Conservation (phyloP, 2,797 vertebrate genomes). For the Pampus argenteus region DNA sequence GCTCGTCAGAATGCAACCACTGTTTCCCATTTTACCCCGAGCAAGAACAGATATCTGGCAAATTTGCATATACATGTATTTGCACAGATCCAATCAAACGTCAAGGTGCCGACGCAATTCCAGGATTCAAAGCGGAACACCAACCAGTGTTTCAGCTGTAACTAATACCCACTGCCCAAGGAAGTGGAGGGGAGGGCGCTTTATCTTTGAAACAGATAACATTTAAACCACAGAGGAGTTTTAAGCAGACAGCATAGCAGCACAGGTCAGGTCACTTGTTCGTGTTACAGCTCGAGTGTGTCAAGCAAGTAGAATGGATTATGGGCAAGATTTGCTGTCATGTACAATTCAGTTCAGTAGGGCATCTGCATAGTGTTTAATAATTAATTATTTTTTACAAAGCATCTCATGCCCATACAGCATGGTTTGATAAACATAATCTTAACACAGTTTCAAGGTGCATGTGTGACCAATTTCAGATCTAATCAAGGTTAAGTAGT, state of each 20-base stretch:
- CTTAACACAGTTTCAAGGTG: conserved; percentile 49
- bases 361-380: conserved; percentile 45
- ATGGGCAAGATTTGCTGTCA: conserved; percentile 51
- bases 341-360: conserved; percentile 54
- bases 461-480: conserved; percentile 49
- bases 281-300: conserved; percentile 60
- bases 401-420: conserved; percentile 24
- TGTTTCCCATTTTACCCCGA: conserved; percentile 81
- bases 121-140: conserved; percentile 79
- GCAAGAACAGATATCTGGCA: conserved; percentile 80
- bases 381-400: conserved; percentile 54
- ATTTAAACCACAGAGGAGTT: conserved; percentile 77
- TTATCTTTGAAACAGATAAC: conserved; percentile 78
- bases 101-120: conserved; percentile 84
- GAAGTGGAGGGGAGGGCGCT: conserved; percentile 62
- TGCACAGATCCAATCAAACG: conserved; percentile 86
- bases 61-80: conserved; percentile 88
- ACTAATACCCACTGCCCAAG: conserved; percentile 78
- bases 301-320: conserved; percentile 72
- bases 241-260: conserved; percentile 56
- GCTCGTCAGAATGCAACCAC: conserved; percentile 79
- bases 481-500: conserved; percentile 49
- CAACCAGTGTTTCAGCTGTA: conserved; percentile 78
- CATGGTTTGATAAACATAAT: conserved; percentile 37
- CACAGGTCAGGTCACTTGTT: conserved; percentile 72